Evolutionary conservation across 2,888 invertebrate species (phyloP).

Genomic region (Coleophora deauratella): DNA sequence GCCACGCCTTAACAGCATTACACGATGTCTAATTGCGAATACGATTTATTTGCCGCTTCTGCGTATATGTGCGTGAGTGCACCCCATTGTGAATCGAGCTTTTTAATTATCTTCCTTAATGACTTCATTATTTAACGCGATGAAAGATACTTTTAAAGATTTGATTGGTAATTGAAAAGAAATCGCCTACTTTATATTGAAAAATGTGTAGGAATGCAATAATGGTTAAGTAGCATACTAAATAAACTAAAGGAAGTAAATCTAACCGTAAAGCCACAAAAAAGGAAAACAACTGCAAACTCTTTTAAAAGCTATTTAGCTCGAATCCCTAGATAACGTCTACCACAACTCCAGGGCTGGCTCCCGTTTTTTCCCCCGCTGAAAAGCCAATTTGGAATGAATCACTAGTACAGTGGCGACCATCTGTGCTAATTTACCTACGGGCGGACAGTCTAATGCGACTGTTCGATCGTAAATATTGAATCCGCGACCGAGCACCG

Average conservation of each 20-base stretch:
- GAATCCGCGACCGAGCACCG: constrained; percentile 67
- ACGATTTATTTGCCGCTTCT: constrained; percentile 41
- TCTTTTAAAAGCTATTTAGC: constrained; percentile 65
- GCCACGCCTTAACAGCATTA: constrained; percentile 48
- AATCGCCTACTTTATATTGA: neutral
- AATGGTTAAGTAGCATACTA: neutral
- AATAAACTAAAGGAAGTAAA: neutral
- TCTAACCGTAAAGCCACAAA: constrained; percentile 22
- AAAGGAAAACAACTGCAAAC: constrained; percentile 43
- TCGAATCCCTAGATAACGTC: constrained; percentile 54
- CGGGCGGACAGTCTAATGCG: constrained; percentile 73
- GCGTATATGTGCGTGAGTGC: constrained; percentile 14
- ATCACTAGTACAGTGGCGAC: constrained; percentile 70
- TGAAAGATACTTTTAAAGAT: constrained; percentile 11
- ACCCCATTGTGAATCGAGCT: constrained; percentile 4
- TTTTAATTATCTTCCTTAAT: constrained; percentile 16
- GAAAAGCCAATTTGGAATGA: constrained; percentile 74
- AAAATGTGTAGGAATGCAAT: neutral
- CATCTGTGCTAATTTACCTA: constrained; percentile 75
- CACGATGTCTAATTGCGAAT: constrained; percentile 50
- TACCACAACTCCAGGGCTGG: constrained; percentile 44
- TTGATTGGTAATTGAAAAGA: neutral
- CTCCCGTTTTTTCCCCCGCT: constrained; percentile 54
- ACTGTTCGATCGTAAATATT: constrained; percentile 66
- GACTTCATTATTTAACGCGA: neutral